phyloP scores from a whole-genome alignment of 2,113 vertebrate species.

The Leptobrachium ailaonicum region DNA sequence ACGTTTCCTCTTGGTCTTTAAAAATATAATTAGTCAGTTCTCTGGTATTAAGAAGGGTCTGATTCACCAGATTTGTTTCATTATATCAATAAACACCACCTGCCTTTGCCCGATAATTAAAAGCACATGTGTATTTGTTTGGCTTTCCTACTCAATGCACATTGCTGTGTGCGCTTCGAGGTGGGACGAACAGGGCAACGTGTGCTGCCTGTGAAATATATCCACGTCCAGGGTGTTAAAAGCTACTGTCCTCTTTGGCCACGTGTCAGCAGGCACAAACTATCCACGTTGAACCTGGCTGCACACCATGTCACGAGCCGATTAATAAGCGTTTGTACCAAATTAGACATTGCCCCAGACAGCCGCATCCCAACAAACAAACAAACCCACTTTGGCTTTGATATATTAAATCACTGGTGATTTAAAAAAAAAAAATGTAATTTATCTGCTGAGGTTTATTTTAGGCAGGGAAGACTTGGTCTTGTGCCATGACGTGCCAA shows the following conservation, averaged over 20 bases:
- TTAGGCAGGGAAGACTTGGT: too few species aligned
- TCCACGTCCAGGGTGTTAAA: slow-evolving; percentile 21
- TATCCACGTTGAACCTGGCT: not conserved
- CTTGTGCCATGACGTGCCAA: too few species aligned
- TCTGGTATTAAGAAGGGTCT: not conserved
- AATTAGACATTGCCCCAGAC: not conserved
- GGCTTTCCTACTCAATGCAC: not conserved
- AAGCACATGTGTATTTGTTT: slow-evolving; percentile 25
- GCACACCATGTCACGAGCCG: slow-evolving; percentile 14
- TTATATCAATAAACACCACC: not conserved
- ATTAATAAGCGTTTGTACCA: slow-evolving; percentile 8
- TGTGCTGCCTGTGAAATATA: slow-evolving; percentile 25
- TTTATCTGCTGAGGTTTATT: too few species aligned
- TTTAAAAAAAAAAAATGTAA: slow-evolving; percentile 6
- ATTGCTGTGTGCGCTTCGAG: not conserved
- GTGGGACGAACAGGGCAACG: slow-evolving; percentile 18
- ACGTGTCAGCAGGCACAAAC: slow-evolving; percentile 1
- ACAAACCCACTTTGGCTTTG: not conserved
- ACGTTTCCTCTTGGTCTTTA: not conserved
- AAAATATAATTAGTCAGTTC: not conserved
- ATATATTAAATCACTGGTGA: slow-evolving; percentile 18
- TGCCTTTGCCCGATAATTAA: slow-evolving; percentile 14
- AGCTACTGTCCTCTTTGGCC: slow-evolving; percentile 20
- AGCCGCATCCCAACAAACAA: slow-evolving; percentile 7
- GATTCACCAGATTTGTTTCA: not conserved